A percentile compares a stretch with the other conserved stretches of the same genome.
phyloP scores from a whole-genome alignment of 2,797 vertebrate species.

The Prunella strophiata region DNA sequence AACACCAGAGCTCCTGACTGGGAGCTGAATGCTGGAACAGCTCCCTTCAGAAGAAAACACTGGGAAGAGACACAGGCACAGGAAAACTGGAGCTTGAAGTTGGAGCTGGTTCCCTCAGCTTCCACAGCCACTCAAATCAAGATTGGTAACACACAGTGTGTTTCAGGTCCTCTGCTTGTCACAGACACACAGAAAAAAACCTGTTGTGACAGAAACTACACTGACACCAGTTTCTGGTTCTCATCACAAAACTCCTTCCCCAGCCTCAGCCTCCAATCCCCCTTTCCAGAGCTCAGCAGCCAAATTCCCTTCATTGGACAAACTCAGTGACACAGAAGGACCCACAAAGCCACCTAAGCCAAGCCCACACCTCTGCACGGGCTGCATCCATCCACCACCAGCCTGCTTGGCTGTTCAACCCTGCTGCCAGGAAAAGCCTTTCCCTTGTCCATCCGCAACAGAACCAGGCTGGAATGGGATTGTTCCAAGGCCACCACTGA shows the following conservation, averaged over 20 bases:
- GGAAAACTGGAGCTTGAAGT: neutral
- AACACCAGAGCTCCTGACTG: neutral
- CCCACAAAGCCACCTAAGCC: neutral
- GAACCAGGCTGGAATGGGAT: neutral
- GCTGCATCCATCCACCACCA: neutral
- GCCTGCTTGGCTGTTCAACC: neutral
- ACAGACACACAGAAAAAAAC: neutral
- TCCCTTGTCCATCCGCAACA: neutral
- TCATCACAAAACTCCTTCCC: neutral
- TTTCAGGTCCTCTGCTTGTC: neutral
- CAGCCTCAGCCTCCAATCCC: neutral
- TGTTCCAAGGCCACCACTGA: conserved; percentile 74
- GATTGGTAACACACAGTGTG: neutral
- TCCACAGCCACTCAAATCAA: neutral
- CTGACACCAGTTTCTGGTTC: accelerated
- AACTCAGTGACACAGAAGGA: neutral
- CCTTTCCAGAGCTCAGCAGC: neutral
- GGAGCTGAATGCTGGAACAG: neutral
- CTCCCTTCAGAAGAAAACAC: neutral
- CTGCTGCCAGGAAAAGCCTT: neutral
- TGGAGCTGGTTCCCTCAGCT: neutral
- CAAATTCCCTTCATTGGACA: neutral
- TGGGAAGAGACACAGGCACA: neutral
- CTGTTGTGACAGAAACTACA: neutral
- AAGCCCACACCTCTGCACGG: neutral